Evolutionary conservation across 1,140 invertebrate genomes (phyloP).

Genomic region (Venustaconcha ellipsiformis): DNA sequence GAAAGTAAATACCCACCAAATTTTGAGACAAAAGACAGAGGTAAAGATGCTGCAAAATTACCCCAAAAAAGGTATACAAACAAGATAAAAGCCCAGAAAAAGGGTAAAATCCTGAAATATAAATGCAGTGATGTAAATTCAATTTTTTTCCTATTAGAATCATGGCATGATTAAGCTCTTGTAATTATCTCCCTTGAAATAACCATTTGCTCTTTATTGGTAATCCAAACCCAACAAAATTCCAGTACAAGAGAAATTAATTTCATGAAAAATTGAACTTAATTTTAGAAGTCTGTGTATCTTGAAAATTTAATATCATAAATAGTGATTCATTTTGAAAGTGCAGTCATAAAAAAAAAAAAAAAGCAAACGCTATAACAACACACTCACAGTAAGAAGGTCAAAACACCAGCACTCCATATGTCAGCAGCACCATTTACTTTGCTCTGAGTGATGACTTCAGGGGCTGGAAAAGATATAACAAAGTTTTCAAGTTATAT

Average conservation of each 20-base stretch:
- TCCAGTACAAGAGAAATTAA: background rate
- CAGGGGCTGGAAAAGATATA: constrained; percentile 80
- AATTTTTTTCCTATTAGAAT: no score
- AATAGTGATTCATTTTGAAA: background rate
- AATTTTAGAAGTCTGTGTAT: background rate
- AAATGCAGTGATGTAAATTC: no score
- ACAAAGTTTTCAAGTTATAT: background rate
- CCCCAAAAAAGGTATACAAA: no score
- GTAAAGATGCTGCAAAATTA: no score
- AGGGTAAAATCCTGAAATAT: no score
- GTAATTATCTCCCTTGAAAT: background rate
- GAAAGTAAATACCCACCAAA: no score
- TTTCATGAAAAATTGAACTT: background rate
- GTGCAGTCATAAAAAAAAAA: background rate
- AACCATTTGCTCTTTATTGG: background rate
- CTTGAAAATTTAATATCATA: background rate
- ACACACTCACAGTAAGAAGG: constrained; percentile 84
- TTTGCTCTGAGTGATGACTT: constrained; percentile 84
- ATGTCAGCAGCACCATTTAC: constrained; percentile 92
- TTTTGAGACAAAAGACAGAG: no score
- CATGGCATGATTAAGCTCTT: no score
- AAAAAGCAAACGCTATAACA: background rate
- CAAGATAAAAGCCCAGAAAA: no score
- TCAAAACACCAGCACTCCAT: constrained; percentile 93
- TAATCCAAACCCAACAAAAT: background rate